A percentile compares a stretch with the other conserved stretches of the same genome.
phyloP scores from a whole-genome alignment of 1,140 invertebrate species.

The Euglossa dilemma region DNA sequence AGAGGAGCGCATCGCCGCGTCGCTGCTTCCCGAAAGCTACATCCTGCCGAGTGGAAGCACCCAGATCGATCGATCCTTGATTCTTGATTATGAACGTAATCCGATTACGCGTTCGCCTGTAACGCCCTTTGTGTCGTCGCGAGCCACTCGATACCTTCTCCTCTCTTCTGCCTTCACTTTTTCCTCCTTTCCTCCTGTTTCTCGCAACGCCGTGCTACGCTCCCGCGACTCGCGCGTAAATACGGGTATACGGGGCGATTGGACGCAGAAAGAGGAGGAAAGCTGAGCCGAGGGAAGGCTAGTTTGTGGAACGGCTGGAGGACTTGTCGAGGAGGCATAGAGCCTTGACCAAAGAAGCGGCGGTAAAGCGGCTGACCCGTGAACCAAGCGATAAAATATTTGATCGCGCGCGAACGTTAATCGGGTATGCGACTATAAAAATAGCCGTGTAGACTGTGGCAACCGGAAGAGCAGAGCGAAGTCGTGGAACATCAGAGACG shows the following conservation, averaged over 20 bases:
- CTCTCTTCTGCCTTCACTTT: neutral
- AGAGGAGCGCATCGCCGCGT: slow-evolving; percentile 8
- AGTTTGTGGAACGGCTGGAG: no score
- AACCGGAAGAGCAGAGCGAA: no score
- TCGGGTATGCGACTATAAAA: slow-evolving; percentile 15
- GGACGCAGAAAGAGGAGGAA: no score
- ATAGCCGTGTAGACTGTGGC: neutral
- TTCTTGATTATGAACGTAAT: slow-evolving; percentile 44
- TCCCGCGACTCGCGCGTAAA: neutral
- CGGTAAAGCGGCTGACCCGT: neutral
- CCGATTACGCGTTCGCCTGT: slow-evolving; percentile 24
- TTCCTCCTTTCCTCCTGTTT: neutral
- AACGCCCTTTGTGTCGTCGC: slow-evolving; percentile 1
- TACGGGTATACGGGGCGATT: neutral
- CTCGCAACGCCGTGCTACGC: no score
- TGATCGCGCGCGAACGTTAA: neutral
- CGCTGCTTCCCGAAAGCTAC: slow-evolving; percentile 15
- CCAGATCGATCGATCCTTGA: slow-evolving; percentile 30
- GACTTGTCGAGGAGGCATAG: no score
- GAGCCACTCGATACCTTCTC: neutral
- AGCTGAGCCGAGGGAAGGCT: neutral
- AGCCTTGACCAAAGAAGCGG: neutral
- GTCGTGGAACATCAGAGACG: neutral
- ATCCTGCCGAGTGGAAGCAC: slow-evolving; percentile 29
- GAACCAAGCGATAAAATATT: slow-evolving; percentile 3